Evolutionary conservation across 1,140 invertebrate genomes (phyloP).

Genomic region (Saccostrea glomerata): DNA sequence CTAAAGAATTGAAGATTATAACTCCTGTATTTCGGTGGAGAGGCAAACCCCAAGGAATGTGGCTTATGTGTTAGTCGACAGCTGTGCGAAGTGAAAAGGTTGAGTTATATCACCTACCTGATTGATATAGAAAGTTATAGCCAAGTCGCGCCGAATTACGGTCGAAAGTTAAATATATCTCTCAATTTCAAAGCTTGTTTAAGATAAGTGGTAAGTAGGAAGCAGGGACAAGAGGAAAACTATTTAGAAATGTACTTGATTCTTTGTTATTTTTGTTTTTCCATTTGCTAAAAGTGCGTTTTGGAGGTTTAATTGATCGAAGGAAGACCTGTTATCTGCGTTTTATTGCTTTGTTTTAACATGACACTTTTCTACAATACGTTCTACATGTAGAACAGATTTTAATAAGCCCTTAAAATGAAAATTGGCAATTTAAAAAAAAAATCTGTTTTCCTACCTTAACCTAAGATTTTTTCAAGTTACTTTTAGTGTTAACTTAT

Average conservation of each 20-base stretch:
- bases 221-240: not conserved
- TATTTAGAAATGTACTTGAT: constrained; percentile 16
- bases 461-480: too few relatives aligned
- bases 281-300: not conserved
- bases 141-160: not conserved
- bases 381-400: too few relatives aligned
- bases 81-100: not conserved
- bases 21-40: not conserved
- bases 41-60: not conserved
- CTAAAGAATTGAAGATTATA: not conserved
- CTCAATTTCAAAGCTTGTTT: not conserved
- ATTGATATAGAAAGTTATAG: not conserved
- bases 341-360: not conserved
- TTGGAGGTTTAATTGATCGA: not conserved
- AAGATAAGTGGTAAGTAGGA: not conserved
- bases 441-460: too few relatives aligned
- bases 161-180: constrained; percentile 15
- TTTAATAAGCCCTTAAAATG: too few relatives aligned
- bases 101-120: not conserved
- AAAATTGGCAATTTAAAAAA: too few relatives aligned
- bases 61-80: not conserved
- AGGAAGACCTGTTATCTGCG: not conserved
- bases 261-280: constrained; percentile 1
- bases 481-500: too few relatives aligned
- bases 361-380: too few relatives aligned